Base-by-base conservation (phyloP, 2,888 invertebrate species). In the Lacanobia wlatinum region DNA sequence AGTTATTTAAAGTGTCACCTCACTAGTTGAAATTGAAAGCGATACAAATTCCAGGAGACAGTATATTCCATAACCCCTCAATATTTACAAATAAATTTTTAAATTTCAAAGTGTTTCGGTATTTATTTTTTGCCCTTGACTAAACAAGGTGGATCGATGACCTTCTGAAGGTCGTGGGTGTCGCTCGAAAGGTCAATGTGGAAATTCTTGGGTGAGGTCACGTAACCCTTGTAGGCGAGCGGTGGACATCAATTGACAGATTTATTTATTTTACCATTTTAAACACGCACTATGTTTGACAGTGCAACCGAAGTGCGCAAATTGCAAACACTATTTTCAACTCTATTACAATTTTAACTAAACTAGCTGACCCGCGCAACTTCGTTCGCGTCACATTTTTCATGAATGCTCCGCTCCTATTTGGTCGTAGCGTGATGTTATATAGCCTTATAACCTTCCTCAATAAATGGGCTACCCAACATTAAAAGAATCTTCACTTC, bases 121-220 rank as follows among this genome's bases (percentile, higher is more conserved):
- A 40, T 38, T 48, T 48, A 48, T 66, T 18, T n/a, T 52, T 59
- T 38, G 34, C 12, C n/a, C 38, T 21, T 77, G 43, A 73, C 21
- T 58, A 38, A 52, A 66, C 28, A 52, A 59, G 4, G 52, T 46
- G 18, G 6, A 38, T 43, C 9, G 55, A 77, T 2, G 52, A 52
- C 43, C 52, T 46, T 38, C 18, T 21, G n/a, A 28, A 69, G 14
- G 50, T 28, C 38, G 12, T 10, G 8, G n/a, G 43, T 18, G 18
- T 8, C 21, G 9, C 43, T 56, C 2, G 6, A 66, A 40, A 77
- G 58, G 58, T 77, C 46, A 77, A 18, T 46, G 8, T 46, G 14
- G 14, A 28, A 38, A 40, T 46, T 73, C 38, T 46, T 46, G 38
- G 7, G 34, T 43, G 40, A 55, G 67, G 23, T 56, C 48, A 76